Base-by-base conservation (phyloP, 2,797 vertebrate genomes). In the Discoglossus pictus region DNA sequence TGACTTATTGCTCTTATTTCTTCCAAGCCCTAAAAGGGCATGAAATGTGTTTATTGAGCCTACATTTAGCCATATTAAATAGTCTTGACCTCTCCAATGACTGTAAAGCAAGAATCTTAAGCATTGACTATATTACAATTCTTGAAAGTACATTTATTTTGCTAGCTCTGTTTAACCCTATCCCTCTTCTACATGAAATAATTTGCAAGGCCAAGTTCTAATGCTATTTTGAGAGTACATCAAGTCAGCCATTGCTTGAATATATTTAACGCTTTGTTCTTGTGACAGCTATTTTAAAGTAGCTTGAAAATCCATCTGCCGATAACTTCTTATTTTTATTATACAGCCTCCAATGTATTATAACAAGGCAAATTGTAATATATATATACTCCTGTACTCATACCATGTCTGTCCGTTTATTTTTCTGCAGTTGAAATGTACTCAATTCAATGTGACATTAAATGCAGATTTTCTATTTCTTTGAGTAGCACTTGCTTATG, bases 341-440 rank as follows among this genome's bases (percentile, higher is more conserved):
- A 48, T 84, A 84, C 85, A 90, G 81, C 87, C 84, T 89, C 87
- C 90, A 89, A 87, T 96, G 92, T 95, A 95, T 92, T 93, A 92
- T 93, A 92, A 90, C 83, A 87, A 90, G 89, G 89, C 88, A 93
- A 92, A 93, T 87, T 98, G 93, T 98, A 96, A 95, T 94, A 94
- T 97, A 88, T 89, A 89, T 80, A 81, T 87, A 89, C 84, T 80
- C 91, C 84, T 94, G 87, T 94, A 93, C 89, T 92, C 90, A 89
- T 91, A 89, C 84, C 86, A 78, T 92, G 89, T 93, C 89, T 92
- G 89, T 93, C 82, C 69, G 84, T 90, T 92, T 89, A 80, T 89
- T 93, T 89, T 91, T 92, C 78, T 93, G 83, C 79, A 91, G 60
- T 90, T 93, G 78, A 91, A 92, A 91, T 94, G 90, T 94, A 91